A percentile compares a stretch with the other conserved stretches of the same genome.
These are phyloP conservation scores for Morpho achilles DNA, from an alignment of 2,888 invertebrate genomes.

Conservation along the genomic window DNA sequence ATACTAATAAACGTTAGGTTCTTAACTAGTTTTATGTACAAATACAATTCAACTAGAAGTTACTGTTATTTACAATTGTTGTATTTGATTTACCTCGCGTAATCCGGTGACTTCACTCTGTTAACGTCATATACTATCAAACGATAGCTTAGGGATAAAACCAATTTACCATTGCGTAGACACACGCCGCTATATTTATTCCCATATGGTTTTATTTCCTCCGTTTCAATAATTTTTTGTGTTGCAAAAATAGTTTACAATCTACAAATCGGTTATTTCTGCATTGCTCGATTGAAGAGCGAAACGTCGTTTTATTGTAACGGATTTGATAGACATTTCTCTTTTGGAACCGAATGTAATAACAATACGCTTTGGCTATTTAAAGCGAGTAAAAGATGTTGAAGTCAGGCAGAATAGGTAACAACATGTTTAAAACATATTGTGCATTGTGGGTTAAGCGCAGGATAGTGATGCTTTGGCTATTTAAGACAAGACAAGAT, in stretches of 20 bases:
- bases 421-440: too few species aligned
- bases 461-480: too few species aligned
- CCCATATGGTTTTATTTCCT: neutral
- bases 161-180: constrained; percentile 1
- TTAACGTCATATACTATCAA: constrained; percentile 57
- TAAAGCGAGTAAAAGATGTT: neutral
- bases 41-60: too few species aligned
- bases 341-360: constrained; percentile 32
- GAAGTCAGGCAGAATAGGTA: too few species aligned
- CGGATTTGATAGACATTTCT: constrained; percentile 36
- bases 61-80: neutral
- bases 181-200: constrained; percentile 2
- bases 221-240: neutral
- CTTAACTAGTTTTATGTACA: too few species aligned
- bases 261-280: constrained; percentile 31
- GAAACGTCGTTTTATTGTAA: constrained; percentile 36
- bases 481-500: neutral
- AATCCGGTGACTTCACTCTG: constrained; percentile 46
- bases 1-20: too few species aligned
- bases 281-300: constrained; percentile 30
- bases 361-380: constrained; percentile 18
- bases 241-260: constrained; percentile 5
- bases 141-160: constrained; percentile 18
- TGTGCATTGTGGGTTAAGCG: too few species aligned
- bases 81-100: constrained; percentile 37